These are phyloP conservation scores for Drosophila lacertosa DNA, from an alignment of 1,140 invertebrate species.

Conservation along the genomic window DNA sequence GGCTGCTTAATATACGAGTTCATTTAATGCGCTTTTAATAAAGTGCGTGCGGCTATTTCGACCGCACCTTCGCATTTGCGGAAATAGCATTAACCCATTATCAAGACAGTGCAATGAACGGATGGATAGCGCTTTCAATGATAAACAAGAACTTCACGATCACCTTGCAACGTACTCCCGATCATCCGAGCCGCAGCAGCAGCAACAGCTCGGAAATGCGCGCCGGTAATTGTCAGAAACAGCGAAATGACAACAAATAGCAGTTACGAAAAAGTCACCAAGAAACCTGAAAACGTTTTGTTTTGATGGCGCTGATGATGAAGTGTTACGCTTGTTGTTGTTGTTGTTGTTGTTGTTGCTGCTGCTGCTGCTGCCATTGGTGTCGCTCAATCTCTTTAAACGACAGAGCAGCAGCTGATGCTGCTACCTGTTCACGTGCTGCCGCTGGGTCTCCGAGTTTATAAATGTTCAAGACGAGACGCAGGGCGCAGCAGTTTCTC, in stretches of 20 bases:
- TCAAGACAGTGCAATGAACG: conserved; percentile 63
- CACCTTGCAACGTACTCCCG: conserved; percentile 39
- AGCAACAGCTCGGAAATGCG: conserved; percentile 26
- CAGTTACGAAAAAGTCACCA: conserved; percentile 35
- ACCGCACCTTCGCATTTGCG: conserved; percentile 37
- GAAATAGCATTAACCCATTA: conserved; percentile 36
- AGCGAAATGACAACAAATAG: conserved; percentile 35
- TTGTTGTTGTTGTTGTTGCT: conserved; percentile 2
- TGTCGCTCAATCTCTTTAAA: conserved; percentile 29
- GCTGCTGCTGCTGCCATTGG: too few species aligned
- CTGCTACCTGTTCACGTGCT: conserved; percentile 73
- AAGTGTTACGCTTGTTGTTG: conserved; percentile 41
- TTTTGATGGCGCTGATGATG: conserved; percentile 45
- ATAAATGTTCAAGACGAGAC: conserved; percentile 61
- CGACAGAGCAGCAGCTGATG: conserved; percentile 28
- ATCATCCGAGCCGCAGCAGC: conserved; percentile 10
- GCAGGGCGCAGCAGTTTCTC: conserved; percentile 70
- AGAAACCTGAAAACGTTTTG: conserved; percentile 45
- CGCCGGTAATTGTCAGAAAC: conserved; percentile 28
- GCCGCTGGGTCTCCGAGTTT: conserved; percentile 53
- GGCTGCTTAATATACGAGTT: background rate
- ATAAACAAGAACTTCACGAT: conserved; percentile 41
- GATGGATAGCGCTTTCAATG: conserved; percentile 14
- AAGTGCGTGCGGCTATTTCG: background rate
- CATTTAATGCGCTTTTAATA: background rate